Evolutionary conservation across 1,140 invertebrate genomes (phyloP), one percentile per base, ranked within the genome.

Genomic region (Pentalonia nigronervosa): DNA sequence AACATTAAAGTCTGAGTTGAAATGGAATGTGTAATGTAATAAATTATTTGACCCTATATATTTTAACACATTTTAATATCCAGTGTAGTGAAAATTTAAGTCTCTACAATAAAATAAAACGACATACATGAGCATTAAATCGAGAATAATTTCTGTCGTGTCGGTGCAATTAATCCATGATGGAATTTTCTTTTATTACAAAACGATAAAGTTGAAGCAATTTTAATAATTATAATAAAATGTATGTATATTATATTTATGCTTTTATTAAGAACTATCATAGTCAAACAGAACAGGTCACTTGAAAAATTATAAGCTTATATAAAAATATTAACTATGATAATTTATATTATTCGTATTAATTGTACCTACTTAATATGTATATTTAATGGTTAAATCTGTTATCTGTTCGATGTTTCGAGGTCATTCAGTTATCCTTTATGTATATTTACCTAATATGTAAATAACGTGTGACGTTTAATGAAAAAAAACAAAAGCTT

Each of bases 91-190:
- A 76, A 76, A 76, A 76, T 76, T 76, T n/a, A 76, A 76, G n/a
- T 76, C 30, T 76, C n/a, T 76, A 76, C n/a, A 76, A n/a, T 76
- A 76, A 76, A 76, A 76, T 76, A n/a, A n/a, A 76, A 76, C n/a
- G n/a, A 76, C n/a, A 76, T 14, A 76, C 14, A 34, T 17, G 14
- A n/a, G 17, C 60, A n/a, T 76, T 76, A 76, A 76, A 76, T 30
- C 7, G 60, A 67, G 30, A n/a, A n/a, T n/a, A n/a, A n/a, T 76
- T n/a, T 67, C n/a, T 76, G 14, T n/a, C 30, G 30, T 17, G 60
- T 34, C n/a, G n/a, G 11, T 76, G 14, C 30, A 17, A 76, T 67
- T 67, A 67, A 67, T 67, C 30, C 30, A 14, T n/a, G 30, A 30
- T 60, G 9, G 25, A 14, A 17, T n/a, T n/a, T 67, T 53, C 21